A percentile compares a stretch with the other conserved stretches of the same genome.
Evolutionary conservation across 2,113 vertebrate genomes (phyloP).

Genomic region (Xiphophorus maculatus): DNA sequence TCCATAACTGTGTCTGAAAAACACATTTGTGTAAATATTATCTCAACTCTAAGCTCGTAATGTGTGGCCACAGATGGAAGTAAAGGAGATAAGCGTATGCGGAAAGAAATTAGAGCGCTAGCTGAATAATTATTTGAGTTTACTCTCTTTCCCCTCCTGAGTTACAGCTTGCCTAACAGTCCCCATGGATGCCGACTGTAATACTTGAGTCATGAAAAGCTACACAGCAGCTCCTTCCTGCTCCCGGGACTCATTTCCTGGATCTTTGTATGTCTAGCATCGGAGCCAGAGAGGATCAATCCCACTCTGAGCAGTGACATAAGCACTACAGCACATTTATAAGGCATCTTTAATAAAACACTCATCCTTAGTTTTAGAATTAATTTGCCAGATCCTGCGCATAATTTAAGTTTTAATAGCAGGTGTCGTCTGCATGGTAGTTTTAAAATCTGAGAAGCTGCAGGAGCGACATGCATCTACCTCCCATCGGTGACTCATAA

Average conservation of each 20-base stretch:
- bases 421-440: background rate
- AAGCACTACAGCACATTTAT: background rate
- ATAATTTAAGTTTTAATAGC: constrained; percentile 11
- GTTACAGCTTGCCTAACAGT: constrained; percentile 30
- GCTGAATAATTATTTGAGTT: constrained; percentile 36
- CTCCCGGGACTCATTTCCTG: constrained; percentile 44
- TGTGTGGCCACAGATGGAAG: background rate
- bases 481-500: constrained; percentile 26
- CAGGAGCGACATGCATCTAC: background rate
- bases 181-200: constrained; percentile 39
- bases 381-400: background rate
- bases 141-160: constrained; percentile 9
- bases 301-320: background rate
- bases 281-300: constrained; percentile 15
- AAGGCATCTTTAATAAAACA: constrained; percentile 11
- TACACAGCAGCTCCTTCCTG: constrained; percentile 24
- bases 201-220: constrained; percentile 45
- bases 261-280: constrained; percentile 14
- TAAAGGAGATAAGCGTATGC: constrained; percentile 4
- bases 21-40: constrained; percentile 6
- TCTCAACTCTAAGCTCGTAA: constrained; percentile 27
- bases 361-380: constrained; percentile 8
- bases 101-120: constrained; percentile 5
- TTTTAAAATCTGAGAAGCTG: background rate
- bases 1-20: constrained; percentile 5